These are phyloP conservation scores for Chelmon rostratus DNA, from an alignment of 2,797 vertebrate species.

Conservation along the genomic window DNA sequence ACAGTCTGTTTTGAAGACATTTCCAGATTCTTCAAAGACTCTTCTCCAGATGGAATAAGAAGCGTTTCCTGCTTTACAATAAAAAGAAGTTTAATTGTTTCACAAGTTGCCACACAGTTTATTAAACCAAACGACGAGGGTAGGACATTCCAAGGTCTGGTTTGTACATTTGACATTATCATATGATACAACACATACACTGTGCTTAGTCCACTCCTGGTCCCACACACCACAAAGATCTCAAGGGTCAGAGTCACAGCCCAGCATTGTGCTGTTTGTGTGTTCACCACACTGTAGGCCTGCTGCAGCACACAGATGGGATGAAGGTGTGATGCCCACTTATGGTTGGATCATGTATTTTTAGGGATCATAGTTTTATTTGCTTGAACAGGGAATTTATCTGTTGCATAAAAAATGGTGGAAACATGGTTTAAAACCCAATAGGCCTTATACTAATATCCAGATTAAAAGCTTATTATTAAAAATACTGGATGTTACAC, in stretches of 20 bases:
- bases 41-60: conserved; percentile 18
- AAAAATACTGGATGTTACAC: not conserved
- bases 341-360: too few species aligned
- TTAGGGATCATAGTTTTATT: too few species aligned
- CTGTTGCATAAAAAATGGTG: too few species aligned
- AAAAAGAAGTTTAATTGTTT: conserved; percentile 22
- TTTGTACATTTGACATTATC: not conserved
- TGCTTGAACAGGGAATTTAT: too few species aligned
- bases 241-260: not conserved
- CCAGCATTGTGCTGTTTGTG: not conserved
- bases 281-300: not conserved
- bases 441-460: not conserved
- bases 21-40: conserved; percentile 35
- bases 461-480: not conserved
- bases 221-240: not conserved
- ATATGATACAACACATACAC: not conserved
- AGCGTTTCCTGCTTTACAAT: not conserved
- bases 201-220: not conserved
- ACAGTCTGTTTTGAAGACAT: not conserved
- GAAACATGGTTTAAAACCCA: not conserved
- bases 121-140: not conserved
- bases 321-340: conserved; percentile 35
- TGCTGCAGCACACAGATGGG: conserved; percentile 53
- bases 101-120: not conserved
- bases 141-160: not conserved